These are phyloP conservation scores for Protomyctophum bolini DNA, from an alignment of 2,113 vertebrate genomes.

Conservation along the genomic window DNA sequence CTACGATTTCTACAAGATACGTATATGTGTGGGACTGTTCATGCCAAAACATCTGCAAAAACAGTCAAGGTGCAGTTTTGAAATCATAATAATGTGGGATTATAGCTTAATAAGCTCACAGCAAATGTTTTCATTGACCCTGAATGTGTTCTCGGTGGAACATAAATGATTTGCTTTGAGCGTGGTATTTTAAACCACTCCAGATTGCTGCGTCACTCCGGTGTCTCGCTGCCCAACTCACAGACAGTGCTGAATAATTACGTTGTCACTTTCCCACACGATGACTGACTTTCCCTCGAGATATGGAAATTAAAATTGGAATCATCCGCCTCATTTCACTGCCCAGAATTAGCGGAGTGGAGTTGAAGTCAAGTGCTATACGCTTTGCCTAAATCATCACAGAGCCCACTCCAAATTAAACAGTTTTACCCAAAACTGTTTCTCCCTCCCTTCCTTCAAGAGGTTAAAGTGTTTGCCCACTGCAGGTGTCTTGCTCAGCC, in stretches of 20 bases:
- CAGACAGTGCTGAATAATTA: slow-evolving; percentile 26
- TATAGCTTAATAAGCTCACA: slow-evolving; percentile 52
- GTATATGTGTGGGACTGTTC: slow-evolving; percentile 33
- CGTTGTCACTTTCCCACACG: slow-evolving; percentile 41
- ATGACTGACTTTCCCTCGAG: neutral
- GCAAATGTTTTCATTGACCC: slow-evolving; percentile 57
- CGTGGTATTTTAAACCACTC: neutral
- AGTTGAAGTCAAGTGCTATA: slow-evolving; percentile 11
- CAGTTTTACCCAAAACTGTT: slow-evolving; percentile 36
- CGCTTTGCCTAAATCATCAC: slow-evolving; percentile 19
- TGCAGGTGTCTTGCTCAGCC: slow-evolving; percentile 39
- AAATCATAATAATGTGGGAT: slow-evolving; percentile 44
- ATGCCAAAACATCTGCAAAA: slow-evolving; percentile 57
- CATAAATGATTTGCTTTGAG: neutral
- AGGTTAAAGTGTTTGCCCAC: slow-evolving; percentile 40
- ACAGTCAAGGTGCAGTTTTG: slow-evolving; percentile 39
- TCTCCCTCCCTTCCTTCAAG: slow-evolving; percentile 32
- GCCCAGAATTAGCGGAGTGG: slow-evolving; percentile 6
- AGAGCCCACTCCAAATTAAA: slow-evolving; percentile 33
- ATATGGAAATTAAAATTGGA: slow-evolving; percentile 39
- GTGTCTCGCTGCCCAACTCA: slow-evolving; percentile 29
- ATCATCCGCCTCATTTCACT: slow-evolving; percentile 17
- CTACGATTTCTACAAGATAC: slow-evolving; percentile 29
- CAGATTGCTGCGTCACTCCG: neutral
- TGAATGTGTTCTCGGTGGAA: neutral